Percentiles rank a stretch among this genome's conserved stretches.
These are phyloP conservation scores for Cyclophora albipunctata DNA, from an alignment of 2,888 invertebrate species.

Conservation along the genomic window DNA sequence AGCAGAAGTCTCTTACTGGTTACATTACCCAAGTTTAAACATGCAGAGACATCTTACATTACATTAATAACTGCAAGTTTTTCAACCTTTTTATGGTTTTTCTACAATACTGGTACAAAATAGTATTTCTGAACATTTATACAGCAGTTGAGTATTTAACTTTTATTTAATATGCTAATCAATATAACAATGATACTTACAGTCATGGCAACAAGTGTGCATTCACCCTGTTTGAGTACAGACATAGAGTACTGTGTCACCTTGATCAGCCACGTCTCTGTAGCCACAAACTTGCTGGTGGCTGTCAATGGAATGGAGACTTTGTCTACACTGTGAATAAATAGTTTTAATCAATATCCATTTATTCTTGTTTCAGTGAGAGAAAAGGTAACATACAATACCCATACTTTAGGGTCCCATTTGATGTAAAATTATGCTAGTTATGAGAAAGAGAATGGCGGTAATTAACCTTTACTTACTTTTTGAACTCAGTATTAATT, in stretches of 20 bases:
- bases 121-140: too few relatives aligned
- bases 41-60: too few relatives aligned
- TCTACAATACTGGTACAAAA: too few relatives aligned
- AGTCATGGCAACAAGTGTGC: conserved; percentile 82
- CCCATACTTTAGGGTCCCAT: too few relatives aligned
- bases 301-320: conserved; percentile 81
- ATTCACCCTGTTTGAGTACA: conserved; percentile 86
- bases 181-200: conserved; percentile 38
- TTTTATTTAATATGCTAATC: not conserved
- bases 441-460: too few relatives aligned
- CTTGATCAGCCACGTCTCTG: conserved; percentile 92
- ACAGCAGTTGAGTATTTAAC: too few relatives aligned
- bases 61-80: too few relatives aligned
- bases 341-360: not conserved
- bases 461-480: conserved; percentile 55
- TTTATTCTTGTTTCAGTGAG: not conserved
- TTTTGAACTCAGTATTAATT: conserved; percentile 83
- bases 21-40: too few relatives aligned
- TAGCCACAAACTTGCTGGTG: conserved; percentile 82
- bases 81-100: too few relatives aligned
- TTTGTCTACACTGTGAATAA: conserved; percentile 79
- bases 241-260: conserved; percentile 83
- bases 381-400: too few relatives aligned
- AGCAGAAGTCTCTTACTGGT: too few relatives aligned
- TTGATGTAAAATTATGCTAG: too few relatives aligned